A percentile compares a stretch with the other conserved stretches of the same genome.
Evolutionary conservation across 2,888 invertebrate genomes (phyloP).

Genomic region (Nesidiocoris tenuis): DNA sequence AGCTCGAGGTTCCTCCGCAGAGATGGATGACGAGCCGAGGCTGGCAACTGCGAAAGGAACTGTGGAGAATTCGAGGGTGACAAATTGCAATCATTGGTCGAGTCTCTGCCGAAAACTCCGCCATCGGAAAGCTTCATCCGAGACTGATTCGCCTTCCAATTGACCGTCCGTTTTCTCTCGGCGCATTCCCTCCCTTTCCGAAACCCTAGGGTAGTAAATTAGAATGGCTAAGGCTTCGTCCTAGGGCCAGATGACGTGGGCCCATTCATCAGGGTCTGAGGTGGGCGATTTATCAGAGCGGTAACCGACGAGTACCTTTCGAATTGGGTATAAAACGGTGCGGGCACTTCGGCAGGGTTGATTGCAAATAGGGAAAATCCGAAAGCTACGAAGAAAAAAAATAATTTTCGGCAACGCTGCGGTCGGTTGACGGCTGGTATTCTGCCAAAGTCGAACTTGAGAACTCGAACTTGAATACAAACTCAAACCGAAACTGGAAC

Average conservation of each 20-base stretch:
- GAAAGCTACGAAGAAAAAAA: no score
- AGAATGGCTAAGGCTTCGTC: not conserved
- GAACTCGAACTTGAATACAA: no score
- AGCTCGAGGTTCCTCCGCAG: conserved; percentile 5
- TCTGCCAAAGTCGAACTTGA: no score
- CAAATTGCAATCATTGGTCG: conserved; percentile 23
- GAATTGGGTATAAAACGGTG: not conserved
- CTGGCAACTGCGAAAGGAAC: conserved; percentile 3
- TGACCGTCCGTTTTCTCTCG: not conserved
- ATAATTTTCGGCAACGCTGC: no score
- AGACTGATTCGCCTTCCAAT: not conserved
- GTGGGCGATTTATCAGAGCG: not conserved
- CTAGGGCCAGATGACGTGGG: not conserved
- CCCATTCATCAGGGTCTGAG: not conserved
- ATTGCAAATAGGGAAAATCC: no score
- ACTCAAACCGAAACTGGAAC: no score
- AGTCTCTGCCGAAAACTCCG: not conserved
- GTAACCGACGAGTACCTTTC: not conserved
- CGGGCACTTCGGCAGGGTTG: no score
- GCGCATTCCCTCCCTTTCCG: not conserved
- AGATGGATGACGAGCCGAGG: not conserved
- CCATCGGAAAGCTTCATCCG: not conserved
- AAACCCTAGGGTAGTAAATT: not conserved
- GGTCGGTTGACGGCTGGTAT: no score
- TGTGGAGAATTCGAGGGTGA: conserved; percentile 1